Evolutionary conservation across 2,113 vertebrate genomes (phyloP).

Genomic region (Misgurnus mizolepis): DNA sequence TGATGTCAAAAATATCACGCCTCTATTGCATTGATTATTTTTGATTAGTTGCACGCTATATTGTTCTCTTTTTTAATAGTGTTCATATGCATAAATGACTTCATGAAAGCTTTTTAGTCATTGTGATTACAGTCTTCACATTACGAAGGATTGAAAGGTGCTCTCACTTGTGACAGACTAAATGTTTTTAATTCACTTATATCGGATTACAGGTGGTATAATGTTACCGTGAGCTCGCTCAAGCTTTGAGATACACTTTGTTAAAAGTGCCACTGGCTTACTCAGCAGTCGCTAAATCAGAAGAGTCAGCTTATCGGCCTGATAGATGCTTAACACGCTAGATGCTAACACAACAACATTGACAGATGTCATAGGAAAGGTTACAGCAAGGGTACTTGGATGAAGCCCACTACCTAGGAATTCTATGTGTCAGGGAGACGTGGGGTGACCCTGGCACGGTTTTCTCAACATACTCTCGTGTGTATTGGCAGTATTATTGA

Average conservation of each 20-base stretch:
- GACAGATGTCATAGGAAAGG: conserved; percentile 28
- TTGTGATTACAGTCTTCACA: background rate
- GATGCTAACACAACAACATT: conserved; percentile 24
- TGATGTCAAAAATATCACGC: background rate
- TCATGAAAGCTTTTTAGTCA: background rate
- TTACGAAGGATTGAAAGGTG: background rate
- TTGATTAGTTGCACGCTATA: background rate
- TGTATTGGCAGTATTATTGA: background rate
- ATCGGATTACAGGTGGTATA: conserved; percentile 43
- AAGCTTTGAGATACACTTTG: conserved; percentile 32
- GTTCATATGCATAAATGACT: too few relatives aligned
- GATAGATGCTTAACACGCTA: conserved; percentile 33
- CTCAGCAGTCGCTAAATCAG: conserved; percentile 32
- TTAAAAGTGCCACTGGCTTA: conserved; percentile 38
- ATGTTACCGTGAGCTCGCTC: conserved; percentile 50
- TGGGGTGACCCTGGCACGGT: background rate
- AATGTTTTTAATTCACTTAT: conserved; percentile 34
- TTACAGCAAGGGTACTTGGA: conserved; percentile 32
- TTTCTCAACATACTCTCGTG: background rate
- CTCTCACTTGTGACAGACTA: conserved; percentile 29
- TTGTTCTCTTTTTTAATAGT: background rate
- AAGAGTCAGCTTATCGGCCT: conserved; percentile 28
- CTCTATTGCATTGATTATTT: background rate
- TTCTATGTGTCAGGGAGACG: background rate
- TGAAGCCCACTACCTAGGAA: background rate